Evolutionary conservation across 2,888 invertebrate genomes (phyloP), one percentile per base, ranked within the genome.

Genomic region (Cyaniris semiargus): DNA sequence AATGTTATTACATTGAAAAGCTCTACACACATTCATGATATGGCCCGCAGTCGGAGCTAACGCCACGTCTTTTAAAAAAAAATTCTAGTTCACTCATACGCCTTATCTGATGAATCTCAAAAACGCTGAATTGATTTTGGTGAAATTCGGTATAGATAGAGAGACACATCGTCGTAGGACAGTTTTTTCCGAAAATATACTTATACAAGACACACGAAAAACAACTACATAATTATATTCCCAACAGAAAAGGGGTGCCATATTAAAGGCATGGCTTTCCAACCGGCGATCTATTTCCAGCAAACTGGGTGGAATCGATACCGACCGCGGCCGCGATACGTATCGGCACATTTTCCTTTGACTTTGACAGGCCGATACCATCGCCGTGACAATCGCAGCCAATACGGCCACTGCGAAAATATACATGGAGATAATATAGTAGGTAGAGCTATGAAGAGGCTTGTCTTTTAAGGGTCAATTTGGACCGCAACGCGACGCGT

Each of bases 321-420:
- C 60, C 78, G 78, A 80, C 70, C 79, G 78, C 76, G 78, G 78
- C 78, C 77, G 78, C 77, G 79, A 79, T 80, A 78, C 72, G 72
- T 78, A 80, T 81, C 80, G 71, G 72, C 38, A 79, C 78, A 78
- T 79, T 79, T 78, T 78, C 79, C 77, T 60, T 76, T 75, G 72
- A 76, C 78, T 78, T 70, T 74, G 79, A 79, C 76, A 74, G 44
- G 18, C 77, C 75, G 81, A 81, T 82, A 82, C 56, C 75, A 80
- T 80, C 79, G 78, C 74, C 70, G 34, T 75, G 76, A 76, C 66
- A 76, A 77, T 18, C 74, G 44, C 23, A 15, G 8, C 23, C 74
- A 48, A 74, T 53, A 23, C 13, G 74, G 74, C 74, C 74, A 53
- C 23, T 74, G 27, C 27, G 48, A 23, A 74, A 74, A 74, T 53